These are phyloP conservation scores for Poeciliopsis gracilis DNA, from an alignment of 2,797 vertebrate genomes.

Conservation along the genomic window DNA sequence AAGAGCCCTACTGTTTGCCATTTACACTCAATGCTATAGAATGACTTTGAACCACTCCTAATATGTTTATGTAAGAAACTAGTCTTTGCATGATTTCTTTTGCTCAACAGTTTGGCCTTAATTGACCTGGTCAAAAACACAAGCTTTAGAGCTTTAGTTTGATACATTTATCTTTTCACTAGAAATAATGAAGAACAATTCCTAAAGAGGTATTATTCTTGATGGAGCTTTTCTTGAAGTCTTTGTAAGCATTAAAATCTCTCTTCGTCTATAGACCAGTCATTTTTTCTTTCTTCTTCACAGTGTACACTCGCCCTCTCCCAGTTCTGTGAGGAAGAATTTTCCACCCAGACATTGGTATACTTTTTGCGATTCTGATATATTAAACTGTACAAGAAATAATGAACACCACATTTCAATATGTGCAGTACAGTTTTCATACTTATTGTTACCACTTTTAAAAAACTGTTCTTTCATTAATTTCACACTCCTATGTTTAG, in stretches of 20 bases:
- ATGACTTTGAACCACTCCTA: not conserved
- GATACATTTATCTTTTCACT: no score
- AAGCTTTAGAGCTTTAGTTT: not conserved
- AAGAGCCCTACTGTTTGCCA: not conserved
- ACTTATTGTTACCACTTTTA: not conserved
- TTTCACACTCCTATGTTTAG: conserved; percentile 3
- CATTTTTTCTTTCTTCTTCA: conserved; percentile 2
- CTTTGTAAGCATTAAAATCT: not conserved
- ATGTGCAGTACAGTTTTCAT: not conserved
- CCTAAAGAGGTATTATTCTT: not conserved
- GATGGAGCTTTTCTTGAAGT: not conserved
- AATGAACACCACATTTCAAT: not conserved
- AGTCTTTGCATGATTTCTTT: not conserved
- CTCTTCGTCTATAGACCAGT: not conserved
- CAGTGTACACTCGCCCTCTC: conserved; percentile 74
- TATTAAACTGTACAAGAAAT: conserved; percentile 14
- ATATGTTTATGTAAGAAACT: not conserved
- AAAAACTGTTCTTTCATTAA: not conserved
- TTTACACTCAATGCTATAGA: not conserved
- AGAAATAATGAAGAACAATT: not conserved
- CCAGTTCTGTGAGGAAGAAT: conserved; percentile 73
- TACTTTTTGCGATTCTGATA: conserved; percentile 18
- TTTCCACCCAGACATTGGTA: conserved; percentile 42
- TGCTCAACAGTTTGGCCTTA: not conserved
- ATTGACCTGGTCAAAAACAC: not conserved